A percentile compares a stretch with the other conserved stretches of the same genome.
Evolutionary conservation across 2,113 vertebrate genomes (phyloP).

Genomic region (Anguilla rostrata): DNA sequence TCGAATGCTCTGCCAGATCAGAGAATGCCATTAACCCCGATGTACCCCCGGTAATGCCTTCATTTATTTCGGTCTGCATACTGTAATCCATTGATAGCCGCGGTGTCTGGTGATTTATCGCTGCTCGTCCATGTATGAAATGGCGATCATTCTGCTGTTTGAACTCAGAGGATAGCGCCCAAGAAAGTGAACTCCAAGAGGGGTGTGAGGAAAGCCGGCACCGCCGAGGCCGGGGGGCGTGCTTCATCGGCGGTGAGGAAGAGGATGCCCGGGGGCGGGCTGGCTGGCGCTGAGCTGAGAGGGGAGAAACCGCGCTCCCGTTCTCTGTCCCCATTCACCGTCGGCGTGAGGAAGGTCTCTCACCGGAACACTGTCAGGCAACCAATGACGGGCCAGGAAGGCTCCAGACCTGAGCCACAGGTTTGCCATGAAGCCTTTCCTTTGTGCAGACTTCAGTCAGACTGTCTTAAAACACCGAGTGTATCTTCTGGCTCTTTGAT

Average conservation of each 20-base stretch:
- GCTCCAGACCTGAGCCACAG: conserved; percentile 51
- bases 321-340: conserved; percentile 50
- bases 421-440: conserved; percentile 53
- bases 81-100: neutral
- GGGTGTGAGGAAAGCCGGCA: conserved; percentile 36
- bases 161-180: conserved; percentile 35
- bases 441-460: neutral
- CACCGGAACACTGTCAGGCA: conserved; percentile 32
- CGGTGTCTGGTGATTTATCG: neutral
- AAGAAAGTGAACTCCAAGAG: conserved; percentile 35
- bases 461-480: neutral
- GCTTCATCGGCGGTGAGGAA: conserved; percentile 27
- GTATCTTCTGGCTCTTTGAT: neutral
- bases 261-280: neutral
- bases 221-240: conserved; percentile 39
- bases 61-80: neutral
- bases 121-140: neutral
- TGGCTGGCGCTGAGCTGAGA: neutral
- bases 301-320: conserved; percentile 26
- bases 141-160: neutral
- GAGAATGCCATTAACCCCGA: conserved; percentile 58
- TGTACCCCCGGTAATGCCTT: conserved; percentile 49
- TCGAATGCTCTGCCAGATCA: conserved; percentile 58
- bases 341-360: conserved; percentile 27
- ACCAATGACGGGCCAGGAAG: conserved; percentile 27